A percentile compares a stretch with the other conserved stretches of the same genome.
phyloP scores from a whole-genome alignment of 2,113 vertebrate species.

The Neomonachus schauinslandi region DNA sequence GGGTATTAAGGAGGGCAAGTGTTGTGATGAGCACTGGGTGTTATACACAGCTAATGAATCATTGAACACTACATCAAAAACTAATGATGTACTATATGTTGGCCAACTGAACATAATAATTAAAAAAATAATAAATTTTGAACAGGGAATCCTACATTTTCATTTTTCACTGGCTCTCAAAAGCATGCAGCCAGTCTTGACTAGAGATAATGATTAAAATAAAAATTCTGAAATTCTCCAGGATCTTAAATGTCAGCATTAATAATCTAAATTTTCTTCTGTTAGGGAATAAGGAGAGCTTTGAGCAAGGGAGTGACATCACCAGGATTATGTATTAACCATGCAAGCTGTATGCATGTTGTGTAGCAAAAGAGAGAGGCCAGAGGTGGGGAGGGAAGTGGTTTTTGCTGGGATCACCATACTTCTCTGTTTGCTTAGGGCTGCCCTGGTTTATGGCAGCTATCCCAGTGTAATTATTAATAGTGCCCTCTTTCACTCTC shows the following conservation, averaged over 20 bases:
- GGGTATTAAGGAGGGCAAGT: too few relatives aligned
- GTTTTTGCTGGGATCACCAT: neutral
- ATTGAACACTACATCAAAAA: too few relatives aligned
- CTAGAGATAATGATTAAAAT: conserved; percentile 3
- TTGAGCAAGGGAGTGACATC: neutral
- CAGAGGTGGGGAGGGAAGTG: neutral
- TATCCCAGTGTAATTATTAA: neutral
- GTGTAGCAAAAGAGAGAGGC: neutral
- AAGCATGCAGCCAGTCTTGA: neutral
- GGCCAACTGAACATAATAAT: too few relatives aligned
- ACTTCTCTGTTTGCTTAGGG: neutral
- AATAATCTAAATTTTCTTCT: neutral
- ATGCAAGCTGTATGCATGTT: neutral
- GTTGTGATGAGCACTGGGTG: too few relatives aligned
- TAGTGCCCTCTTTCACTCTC: neutral
- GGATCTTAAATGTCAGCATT: neutral
- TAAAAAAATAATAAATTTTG: neutral
- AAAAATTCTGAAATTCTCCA: neutral
- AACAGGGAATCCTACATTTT: neutral
- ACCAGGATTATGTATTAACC: neutral
- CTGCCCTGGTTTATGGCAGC: neutral
- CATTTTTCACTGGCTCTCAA: neutral
- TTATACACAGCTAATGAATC: too few relatives aligned
- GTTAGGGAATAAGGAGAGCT: neutral
- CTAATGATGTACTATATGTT: too few relatives aligned